Percentiles rank a stretch among this genome's conserved stretches.
Evolutionary conservation across 1,140 invertebrate genomes (phyloP).

Genomic region (Varroa destructor): DNA sequence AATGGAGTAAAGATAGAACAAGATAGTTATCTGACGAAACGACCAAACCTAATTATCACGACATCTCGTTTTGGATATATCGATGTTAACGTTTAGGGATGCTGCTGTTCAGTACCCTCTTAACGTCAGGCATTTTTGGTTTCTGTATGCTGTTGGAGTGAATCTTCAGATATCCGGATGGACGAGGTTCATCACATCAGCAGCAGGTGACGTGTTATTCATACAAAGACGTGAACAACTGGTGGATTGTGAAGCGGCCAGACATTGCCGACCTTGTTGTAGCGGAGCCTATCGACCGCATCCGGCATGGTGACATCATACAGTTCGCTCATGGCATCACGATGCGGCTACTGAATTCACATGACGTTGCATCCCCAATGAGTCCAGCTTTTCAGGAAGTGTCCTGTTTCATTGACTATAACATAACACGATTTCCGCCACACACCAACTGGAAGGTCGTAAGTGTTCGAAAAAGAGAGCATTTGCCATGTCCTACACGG

Average conservation of each 20-base stretch:
- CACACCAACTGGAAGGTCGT: constrained; percentile 86
- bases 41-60: too few relatives aligned
- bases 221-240: constrained; percentile 95
- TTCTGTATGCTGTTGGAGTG: too few relatives aligned
- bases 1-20: too few relatives aligned
- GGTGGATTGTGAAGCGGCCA: constrained; percentile 91
- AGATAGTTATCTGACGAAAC: too few relatives aligned
- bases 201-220: constrained; percentile 95
- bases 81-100: too few relatives aligned
- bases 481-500: background rate
- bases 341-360: constrained; percentile 48
- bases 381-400: constrained; percentile 81
- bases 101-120: too few relatives aligned
- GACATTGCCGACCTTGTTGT: constrained; percentile 65
- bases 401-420: constrained; percentile 92
- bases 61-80: too few relatives aligned
- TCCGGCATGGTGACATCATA: constrained; percentile 78
- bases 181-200: constrained; percentile 87
- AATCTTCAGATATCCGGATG: constrained; percentile 55
- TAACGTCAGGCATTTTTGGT: too few relatives aligned
- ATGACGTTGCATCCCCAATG: constrained; percentile 90
- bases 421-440: constrained; percentile 75
- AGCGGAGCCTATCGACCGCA: constrained; percentile 56
- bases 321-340: constrained; percentile 88
- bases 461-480: constrained; percentile 43